Base-by-base conservation (phyloP, 2,888 invertebrate species). In the Proisotoma minuta region DNA sequence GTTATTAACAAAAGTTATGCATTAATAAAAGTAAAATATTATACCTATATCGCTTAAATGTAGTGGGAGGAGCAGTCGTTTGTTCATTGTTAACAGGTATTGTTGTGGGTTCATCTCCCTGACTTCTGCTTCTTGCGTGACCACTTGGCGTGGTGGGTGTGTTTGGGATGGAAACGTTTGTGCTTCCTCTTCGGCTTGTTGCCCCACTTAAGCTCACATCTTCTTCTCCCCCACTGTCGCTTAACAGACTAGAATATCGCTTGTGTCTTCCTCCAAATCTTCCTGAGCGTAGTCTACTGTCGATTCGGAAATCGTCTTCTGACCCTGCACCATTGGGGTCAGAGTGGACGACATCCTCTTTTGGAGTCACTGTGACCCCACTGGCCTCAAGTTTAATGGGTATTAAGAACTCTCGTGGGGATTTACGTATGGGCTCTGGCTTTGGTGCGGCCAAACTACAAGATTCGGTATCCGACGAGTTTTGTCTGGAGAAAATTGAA, bases 331-430 rank as follows among this genome's bases (percentile, higher is more conserved):
- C 27, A 0, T 53, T 63, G 27, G 63, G 52, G 29, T 66, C 64
- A 3, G 60, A 57, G 28, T 69, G 66, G 5, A 62, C 59, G 12
- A 70, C 50, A 3, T 69, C 68, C 20, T 70, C 70, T 26, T 64
- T 82, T 24, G 89, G 88, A 24, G 88, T 88, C 4, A 89, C 87
- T 77, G 87, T 89, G 65, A 91, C 91, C 66, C 90, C 91, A 73
- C 91, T 92, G 10, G 57, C 64, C 78, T 93, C 92, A 59, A 92
- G 87, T 20, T 91, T 90, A 75, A 93, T 92, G n/a, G 92, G 92
- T 78, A 93, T 92, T 75, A 93, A 91, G 76, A 90, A 91, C 79
- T 93, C 92, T 48, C 92, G 83, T 18, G 91, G 90, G 15, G 90
- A 90, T 79, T 91, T 92, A 76, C 88, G 86, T 76, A 91, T 91